These are phyloP conservation scores for Ooceraea biroi DNA, from an alignment of 1,140 invertebrate genomes.

Conservation along the genomic window DNA sequence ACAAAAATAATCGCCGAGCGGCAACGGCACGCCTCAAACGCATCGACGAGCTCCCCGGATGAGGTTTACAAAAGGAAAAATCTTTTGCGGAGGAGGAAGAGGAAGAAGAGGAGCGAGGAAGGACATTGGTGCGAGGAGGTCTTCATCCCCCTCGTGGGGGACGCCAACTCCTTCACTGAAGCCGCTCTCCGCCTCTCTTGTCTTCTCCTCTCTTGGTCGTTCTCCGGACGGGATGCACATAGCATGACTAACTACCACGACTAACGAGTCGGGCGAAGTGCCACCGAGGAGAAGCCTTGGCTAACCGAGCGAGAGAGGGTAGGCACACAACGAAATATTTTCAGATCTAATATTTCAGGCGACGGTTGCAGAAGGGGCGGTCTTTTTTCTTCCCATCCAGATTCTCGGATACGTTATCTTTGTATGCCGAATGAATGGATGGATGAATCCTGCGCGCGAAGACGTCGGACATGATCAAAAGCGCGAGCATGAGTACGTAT, in stretches of 20 bases:
- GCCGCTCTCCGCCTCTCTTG: constrained; percentile 35
- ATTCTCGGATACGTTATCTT: constrained; percentile 1
- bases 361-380: constrained; percentile 31
- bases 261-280: constrained; percentile 83
- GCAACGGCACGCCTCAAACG: constrained; percentile 66
- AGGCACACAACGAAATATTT: constrained; percentile 60
- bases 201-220: constrained; percentile 60
- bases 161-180: constrained; percentile 35
- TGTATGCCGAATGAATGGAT: not conserved
- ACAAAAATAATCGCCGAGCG: constrained; percentile 75
- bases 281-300: constrained; percentile 79
- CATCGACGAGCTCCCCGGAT: constrained; percentile 61
- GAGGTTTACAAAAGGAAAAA: constrained; percentile 25
- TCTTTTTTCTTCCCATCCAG: not conserved
- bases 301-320: constrained; percentile 70
- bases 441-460: not conserved
- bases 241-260: constrained; percentile 82
- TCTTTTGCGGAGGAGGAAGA: constrained; percentile 7
- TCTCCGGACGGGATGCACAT: constrained; percentile 67
- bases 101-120: constrained; percentile 5
- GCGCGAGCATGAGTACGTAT: not conserved
- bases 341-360: constrained; percentile 65
- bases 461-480: constrained; percentile 5
- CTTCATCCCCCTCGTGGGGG: constrained; percentile 38
- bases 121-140: constrained; percentile 14